Evolutionary conservation across 2,888 invertebrate species (phyloP), one percentile per base, ranked within the genome.

Genomic region (Chymomyza caudatula): DNA sequence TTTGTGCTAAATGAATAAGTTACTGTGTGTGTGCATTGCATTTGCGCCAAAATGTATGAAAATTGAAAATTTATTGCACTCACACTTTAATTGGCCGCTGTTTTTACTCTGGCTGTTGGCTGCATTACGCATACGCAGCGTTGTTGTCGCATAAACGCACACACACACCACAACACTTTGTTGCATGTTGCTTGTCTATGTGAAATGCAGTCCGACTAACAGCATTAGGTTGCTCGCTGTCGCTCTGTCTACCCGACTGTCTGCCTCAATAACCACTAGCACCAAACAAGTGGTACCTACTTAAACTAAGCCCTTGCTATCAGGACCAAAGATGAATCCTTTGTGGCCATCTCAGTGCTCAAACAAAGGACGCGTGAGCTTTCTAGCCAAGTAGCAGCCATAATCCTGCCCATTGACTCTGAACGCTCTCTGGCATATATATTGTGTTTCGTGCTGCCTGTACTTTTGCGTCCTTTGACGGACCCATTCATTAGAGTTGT

Each of bases 31-130:
- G 74, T 63, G 60, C 15, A 54, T 23, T 23, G 11, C 54, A 51
- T 22, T 49, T 69, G 1, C 0, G 44, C 44, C 44, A 37, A 37
- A 37, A 37, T n/a, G 54, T 65, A 65, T 70, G 76, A 59, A 81
- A 76, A 81, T 81, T 73, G 76, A 73, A 81, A 81, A 84, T 85
- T 76, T 85, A 79, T 84, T 78, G 76, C 82, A 63, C 6, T 55
- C 49, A 67, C 60, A 20, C 22, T 69, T 64, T 64, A 60, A 65
- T 66, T 62, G 54, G 23, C 55, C 4, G 42, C 29, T 11, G 2
- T 22, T 2, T 3, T 52, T 23, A n/a, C n/a, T n/a, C n/a, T n/a
- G n/a, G 15, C 42, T 6, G 6, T 42, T 11, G 3, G n/a, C n/a
- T 66, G 57, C 71, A 78, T 85, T 73, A 79, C 79, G 85, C 66